Conservation (phyloP, 2,113 vertebrate genomes). For the Poecilia latipinna region DNA sequence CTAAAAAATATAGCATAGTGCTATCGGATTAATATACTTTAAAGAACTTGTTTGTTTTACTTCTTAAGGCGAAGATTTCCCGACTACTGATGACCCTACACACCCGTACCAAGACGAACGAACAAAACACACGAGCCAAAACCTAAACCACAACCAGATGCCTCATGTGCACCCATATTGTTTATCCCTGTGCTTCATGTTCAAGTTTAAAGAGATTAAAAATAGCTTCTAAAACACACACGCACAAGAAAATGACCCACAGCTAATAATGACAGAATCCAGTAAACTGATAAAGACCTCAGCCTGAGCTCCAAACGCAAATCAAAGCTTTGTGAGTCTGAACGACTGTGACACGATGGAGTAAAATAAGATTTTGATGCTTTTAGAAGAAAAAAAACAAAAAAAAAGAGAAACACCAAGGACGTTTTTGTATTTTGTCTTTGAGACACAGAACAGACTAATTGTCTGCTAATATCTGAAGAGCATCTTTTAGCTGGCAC, state of each 20-base stretch:
- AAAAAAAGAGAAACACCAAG: constrained; percentile 51
- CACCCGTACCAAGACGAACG: too few species aligned
- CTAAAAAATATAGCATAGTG: background rate
- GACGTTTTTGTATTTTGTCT: constrained; percentile 59
- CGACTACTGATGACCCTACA: too few species aligned
- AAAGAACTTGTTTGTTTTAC: too few species aligned
- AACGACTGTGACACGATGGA: constrained; percentile 66
- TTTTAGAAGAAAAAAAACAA: constrained; percentile 33
- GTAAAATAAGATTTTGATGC: constrained; percentile 63
- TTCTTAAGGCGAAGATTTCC: too few species aligned
- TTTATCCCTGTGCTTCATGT: constrained; percentile 50
- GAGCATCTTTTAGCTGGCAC: constrained; percentile 61
- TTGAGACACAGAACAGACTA: constrained; percentile 65
- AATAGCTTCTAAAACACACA: constrained; percentile 47
- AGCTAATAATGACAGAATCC: constrained; percentile 33
- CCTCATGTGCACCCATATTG: constrained; percentile 20
- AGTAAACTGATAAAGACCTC: constrained; percentile 56
- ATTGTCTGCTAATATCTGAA: constrained; percentile 73
- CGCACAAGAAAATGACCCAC: constrained; percentile 21
- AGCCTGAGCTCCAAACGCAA: constrained; percentile 33
- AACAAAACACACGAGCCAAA: background rate
- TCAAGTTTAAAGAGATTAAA: constrained; percentile 63
- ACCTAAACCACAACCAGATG: constrained; percentile 18
- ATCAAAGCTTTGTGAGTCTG: constrained; percentile 59
- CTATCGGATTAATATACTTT: too few species aligned